These are phyloP conservation scores for Luidia sarsii DNA, from an alignment of 53 echinoderm and acorn worm species.

Conservation along the genomic window DNA sequence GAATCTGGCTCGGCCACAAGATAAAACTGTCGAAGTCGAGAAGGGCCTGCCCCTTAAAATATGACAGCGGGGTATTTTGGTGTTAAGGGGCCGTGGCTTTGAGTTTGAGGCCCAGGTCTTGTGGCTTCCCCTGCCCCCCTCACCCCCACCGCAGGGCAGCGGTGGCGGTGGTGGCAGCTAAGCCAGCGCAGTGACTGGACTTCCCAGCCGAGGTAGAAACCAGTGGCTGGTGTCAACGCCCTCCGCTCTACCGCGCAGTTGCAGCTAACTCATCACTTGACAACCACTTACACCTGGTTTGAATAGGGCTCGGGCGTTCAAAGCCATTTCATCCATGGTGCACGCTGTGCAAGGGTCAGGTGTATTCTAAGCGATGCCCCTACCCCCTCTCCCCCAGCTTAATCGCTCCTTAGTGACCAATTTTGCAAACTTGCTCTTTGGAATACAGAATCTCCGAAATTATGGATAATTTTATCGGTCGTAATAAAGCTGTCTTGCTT, in stretches of 20 bases:
- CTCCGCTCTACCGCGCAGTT: slow-evolving; percentile 9
- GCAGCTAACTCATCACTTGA: slow-evolving; percentile 27
- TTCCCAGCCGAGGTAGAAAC: too few species aligned
- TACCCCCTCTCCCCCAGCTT: neutral
- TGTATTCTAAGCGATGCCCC: neutral
- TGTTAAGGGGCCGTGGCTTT: too few species aligned
- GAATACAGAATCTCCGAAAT: neutral
- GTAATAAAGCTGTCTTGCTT: neutral
- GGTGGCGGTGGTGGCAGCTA: too few species aligned
- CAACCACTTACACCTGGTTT: slow-evolving; percentile 34
- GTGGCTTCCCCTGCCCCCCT: too few species aligned
- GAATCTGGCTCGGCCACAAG: too few species aligned
- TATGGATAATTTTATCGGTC: slow-evolving; percentile 15
- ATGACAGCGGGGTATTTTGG: too few species aligned
- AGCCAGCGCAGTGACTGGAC: too few species aligned
- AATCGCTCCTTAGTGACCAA: slow-evolving; percentile 17
- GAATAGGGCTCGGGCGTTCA: slow-evolving; percentile 29
- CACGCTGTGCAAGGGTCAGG: slow-evolving; percentile 9
- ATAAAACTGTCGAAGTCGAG: too few species aligned
- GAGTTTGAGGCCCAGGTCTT: too few species aligned
- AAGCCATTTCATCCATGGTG: slow-evolving; percentile 40
- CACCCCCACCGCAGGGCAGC: too few species aligned
- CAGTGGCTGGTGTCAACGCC: too few species aligned
- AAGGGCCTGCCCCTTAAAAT: too few species aligned
- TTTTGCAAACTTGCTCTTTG: slow-evolving; percentile 27